Conservation (phyloP, 2,888 invertebrate species). For the Hyppa rectilinea region DNA sequence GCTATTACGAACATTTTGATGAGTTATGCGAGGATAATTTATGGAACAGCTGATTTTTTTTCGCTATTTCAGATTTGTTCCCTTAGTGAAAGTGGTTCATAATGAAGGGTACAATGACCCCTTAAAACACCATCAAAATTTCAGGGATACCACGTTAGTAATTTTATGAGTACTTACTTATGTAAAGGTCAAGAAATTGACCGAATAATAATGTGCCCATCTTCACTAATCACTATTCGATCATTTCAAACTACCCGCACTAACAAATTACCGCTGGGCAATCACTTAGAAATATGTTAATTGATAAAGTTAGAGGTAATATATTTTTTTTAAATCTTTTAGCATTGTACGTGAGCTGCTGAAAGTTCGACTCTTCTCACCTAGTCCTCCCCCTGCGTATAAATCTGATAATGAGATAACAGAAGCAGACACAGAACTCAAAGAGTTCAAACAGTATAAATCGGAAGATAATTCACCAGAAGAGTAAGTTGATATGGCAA, state of each 20-base stretch:
- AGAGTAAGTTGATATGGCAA: conserved; percentile 64
- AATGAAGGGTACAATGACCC: no score
- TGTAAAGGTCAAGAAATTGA: not conserved
- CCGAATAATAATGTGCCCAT: not conserved
- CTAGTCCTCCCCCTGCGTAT: conserved; percentile 66
- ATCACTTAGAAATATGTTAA: not conserved
- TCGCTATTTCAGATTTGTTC: no score
- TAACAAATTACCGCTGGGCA: not conserved
- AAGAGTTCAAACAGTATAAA: conserved; percentile 72
- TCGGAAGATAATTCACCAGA: conserved; percentile 64
- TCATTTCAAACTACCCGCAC: conserved; percentile 11
- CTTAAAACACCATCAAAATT: not conserved
- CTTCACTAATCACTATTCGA: not conserved
- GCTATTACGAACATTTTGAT: no score
- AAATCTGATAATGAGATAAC: conserved; percentile 67
- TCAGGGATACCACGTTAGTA: not conserved
- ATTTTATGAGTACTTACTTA: not conserved
- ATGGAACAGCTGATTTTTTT: no score
- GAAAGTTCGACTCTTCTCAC: conserved; percentile 73
- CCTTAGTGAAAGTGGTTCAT: no score
- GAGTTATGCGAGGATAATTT: no score
- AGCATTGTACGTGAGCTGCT: conserved; percentile 69
- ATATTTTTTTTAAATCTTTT: conserved; percentile 39
- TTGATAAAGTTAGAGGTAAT: not conserved
- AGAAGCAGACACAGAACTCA: conserved; percentile 75